Percentiles rank a stretch among this genome's conserved stretches.
phyloP scores from a whole-genome alignment of 2,113 vertebrate species.

The Hippocampus mohnikei region DNA sequence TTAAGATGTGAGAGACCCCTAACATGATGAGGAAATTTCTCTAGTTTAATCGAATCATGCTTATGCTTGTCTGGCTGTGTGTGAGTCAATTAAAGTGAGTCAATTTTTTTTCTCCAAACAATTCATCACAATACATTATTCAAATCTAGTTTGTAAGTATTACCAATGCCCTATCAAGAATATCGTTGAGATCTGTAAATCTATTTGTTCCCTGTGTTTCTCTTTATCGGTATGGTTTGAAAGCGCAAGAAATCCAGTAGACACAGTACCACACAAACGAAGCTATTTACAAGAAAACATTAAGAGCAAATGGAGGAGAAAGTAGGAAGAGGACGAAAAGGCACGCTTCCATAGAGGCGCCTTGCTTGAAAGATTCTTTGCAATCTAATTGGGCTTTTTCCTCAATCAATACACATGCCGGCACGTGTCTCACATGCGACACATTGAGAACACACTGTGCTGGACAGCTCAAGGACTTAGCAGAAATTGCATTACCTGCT shows the following conservation, averaged over 20 bases:
- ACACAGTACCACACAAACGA: not conserved
- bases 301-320: conserved; percentile 4
- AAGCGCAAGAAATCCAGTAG: not conserved
- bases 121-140: too few relatives aligned
- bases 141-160: too few relatives aligned
- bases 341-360: conserved; percentile 33
- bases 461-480: conserved; percentile 50
- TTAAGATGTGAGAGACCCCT: too few relatives aligned
- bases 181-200: too few relatives aligned
- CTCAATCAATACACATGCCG: conserved; percentile 45
- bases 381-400: conserved; percentile 51
- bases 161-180: too few relatives aligned
- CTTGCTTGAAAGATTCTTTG: conserved; percentile 21
- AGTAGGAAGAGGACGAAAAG: conserved; percentile 3
- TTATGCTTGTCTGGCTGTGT: too few relatives aligned
- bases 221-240: not conserved
- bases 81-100: too few relatives aligned
- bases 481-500: conserved; percentile 20
- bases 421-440: conserved; percentile 32
- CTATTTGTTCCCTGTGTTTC: too few relatives aligned
- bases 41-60: too few relatives aligned
- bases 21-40: too few relatives aligned
- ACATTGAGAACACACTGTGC: conserved; percentile 2
- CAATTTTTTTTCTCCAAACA: too few relatives aligned
- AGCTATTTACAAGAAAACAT: conserved; percentile 2